These are phyloP conservation scores for Apogon hyalosoma DNA, from an alignment of 2,797 vertebrate genomes.

Conservation along the genomic window DNA sequence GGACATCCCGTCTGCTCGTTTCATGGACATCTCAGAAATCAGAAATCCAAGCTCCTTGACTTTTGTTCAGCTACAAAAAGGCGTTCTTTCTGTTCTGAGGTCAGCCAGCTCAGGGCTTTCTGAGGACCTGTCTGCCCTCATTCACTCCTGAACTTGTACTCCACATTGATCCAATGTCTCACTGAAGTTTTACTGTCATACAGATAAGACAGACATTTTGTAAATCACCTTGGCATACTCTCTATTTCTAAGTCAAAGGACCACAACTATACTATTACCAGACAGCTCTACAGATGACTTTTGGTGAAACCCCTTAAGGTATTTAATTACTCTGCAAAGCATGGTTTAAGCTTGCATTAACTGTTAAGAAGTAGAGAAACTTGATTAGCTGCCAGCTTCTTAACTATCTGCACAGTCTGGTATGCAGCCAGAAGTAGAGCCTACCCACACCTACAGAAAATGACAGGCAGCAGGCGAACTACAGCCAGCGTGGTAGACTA, in stretches of 20 bases:
- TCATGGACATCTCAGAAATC: constrained; percentile 88
- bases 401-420: constrained; percentile 34
- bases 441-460: constrained; percentile 8
- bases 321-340: not conserved
- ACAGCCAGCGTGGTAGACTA: not conserved
- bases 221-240: not conserved
- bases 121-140: constrained; percentile 40
- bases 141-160: constrained; percentile 42
- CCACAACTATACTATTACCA: not conserved
- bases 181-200: constrained; percentile 31
- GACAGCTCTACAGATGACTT: not conserved
- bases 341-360: constrained; percentile 30
- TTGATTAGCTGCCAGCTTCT: constrained; percentile 44
- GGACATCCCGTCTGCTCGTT: constrained; percentile 90
- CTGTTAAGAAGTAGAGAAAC: constrained; percentile 35
- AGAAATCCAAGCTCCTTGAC: constrained; percentile 49
- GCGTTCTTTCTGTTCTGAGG: constrained; percentile 42
- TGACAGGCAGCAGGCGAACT: constrained; percentile 11
- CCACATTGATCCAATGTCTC: constrained; percentile 21
- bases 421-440: constrained; percentile 33
- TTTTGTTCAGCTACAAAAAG: constrained; percentile 24
- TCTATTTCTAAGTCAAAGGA: no score
- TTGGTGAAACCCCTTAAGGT: not conserved
- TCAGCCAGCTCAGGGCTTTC: constrained; percentile 58
- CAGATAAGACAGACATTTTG: constrained; percentile 12